Base-by-base conservation (phyloP, 1,140 invertebrate species). In the Ptiloglossa arizonensis region DNA sequence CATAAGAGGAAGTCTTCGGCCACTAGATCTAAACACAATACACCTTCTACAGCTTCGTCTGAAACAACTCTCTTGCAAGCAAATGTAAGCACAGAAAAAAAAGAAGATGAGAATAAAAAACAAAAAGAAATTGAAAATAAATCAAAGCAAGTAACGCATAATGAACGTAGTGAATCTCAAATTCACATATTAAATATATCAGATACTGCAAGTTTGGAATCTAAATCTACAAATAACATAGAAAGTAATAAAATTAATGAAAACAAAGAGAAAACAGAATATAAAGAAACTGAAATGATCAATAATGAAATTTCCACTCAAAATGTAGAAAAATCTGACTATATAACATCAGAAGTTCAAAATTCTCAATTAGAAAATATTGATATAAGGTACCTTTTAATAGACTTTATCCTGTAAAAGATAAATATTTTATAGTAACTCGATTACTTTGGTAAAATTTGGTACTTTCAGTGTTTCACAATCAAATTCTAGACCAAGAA, bases 401-500 rank as follows among this genome's bases (percentile, higher is more conserved):
- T 32, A 60, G 41, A 35, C 57, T 38, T 13, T n/a, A 6, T 57
- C n/a, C 5, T 9, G 13, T 38, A 35, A 59, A 54, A 72, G 6
- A 44, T 63, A 13, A 8, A n/a, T 0, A 35, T 75, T 13, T 32
- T 32, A 17, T 46, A 54, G 0, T 62, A 52, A 66, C n/a, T n/a
- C n/a, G n/a, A n/a, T n/a, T n/a, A n/a, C n/a, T n/a, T 4, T 41
- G 11, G n/a, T 81, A 2, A 59, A 66, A 63, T 17, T 64, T 48
- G 13, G 48, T 38, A 48, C 52, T 79, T 83, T 56, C 27, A 87
- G 83, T 64, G 5, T 52, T 84, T 9, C 70, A 19, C 66, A 78
- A 69, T 79, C 85, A 79, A 76, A 27, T 67, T 41, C 56, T n/a
- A 92, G 93, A 64, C 93, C 94, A 4, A 93, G 87, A 79, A 94